These are phyloP conservation scores for Phyllotreta striolata DNA, from an alignment of 2,888 invertebrate species.

Conservation along the genomic window DNA sequence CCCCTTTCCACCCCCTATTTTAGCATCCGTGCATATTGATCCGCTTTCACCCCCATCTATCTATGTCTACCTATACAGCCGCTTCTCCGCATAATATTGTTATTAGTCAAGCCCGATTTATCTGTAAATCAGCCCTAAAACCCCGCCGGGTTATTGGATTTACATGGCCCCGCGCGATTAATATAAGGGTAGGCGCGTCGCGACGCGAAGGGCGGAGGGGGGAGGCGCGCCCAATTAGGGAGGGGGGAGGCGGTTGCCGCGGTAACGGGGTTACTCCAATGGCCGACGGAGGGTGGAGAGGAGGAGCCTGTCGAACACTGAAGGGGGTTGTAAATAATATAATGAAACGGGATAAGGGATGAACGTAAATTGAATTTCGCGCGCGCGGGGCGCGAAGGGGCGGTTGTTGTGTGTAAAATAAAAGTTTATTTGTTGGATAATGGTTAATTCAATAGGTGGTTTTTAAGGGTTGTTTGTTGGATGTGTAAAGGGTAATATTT, in stretches of 20 bases:
- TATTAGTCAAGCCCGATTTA: conserved; percentile 57
- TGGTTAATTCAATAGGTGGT: conserved; percentile 36
- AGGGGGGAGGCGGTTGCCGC: conserved; percentile 52
- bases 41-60: too few species aligned
- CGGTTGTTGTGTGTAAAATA: conserved; percentile 25
- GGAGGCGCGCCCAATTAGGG: conserved; percentile 54
- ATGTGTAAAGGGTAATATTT: too few species aligned
- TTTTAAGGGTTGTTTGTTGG: not conserved
- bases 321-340: conserved; percentile 3
- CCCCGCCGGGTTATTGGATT: conserved; percentile 59
- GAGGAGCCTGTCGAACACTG: conserved; percentile 10
- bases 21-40: not conserved
- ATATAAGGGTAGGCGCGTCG: conserved; percentile 10
- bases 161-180: conserved; percentile 43
- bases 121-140: conserved; percentile 58
- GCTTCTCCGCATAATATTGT: conserved; percentile 47
- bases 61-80: conserved; percentile 15
- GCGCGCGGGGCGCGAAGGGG: conserved; percentile 18
- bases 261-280: conserved; percentile 53
- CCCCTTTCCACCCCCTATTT: not conserved
- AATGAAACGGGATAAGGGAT: conserved; percentile 12
- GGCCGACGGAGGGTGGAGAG: conserved; percentile 51
- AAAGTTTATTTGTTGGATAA: conserved; percentile 33
- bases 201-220: conserved; percentile 28
- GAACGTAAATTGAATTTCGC: conserved; percentile 14